These are phyloP conservation scores for Drosophila cardini DNA, from an alignment of 1,140 invertebrate genomes.

Conservation along the genomic window DNA sequence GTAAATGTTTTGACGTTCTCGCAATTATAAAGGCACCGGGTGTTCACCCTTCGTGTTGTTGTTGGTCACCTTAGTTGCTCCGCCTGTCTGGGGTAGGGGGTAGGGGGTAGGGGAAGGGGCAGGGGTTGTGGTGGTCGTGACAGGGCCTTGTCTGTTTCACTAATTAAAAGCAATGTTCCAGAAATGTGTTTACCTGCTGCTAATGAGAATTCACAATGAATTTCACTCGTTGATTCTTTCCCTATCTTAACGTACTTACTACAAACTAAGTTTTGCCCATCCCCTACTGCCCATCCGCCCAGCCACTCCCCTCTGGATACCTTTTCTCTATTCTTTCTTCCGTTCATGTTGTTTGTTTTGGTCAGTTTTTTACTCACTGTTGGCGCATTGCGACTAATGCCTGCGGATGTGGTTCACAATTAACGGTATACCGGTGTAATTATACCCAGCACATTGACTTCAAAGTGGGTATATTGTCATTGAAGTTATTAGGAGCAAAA, in stretches of 20 bases:
- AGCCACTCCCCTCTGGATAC: no score
- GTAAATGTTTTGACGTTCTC: conserved; percentile 80
- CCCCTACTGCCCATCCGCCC: background rate
- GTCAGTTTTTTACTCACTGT: conserved; percentile 35
- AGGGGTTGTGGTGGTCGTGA: conserved; percentile 47
- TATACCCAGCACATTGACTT: conserved; percentile 13
- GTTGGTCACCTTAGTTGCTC: background rate
- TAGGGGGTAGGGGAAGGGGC: background rate
- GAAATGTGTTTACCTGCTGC: conserved; percentile 81
- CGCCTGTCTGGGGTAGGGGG: background rate
- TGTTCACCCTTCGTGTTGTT: conserved; percentile 59
- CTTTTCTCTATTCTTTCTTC: conserved; percentile 10
- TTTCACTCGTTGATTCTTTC: conserved; percentile 71
- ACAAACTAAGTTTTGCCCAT: conserved; percentile 29
- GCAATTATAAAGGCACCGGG: conserved; percentile 78
- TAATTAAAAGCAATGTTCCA: conserved; percentile 82
- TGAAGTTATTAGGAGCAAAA: background rate
- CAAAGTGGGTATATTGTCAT: conserved; percentile 1
- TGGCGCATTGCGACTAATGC: conserved; percentile 66
- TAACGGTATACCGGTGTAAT: conserved; percentile 36
- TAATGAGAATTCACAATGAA: conserved; percentile 82
- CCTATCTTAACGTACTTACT: conserved; percentile 33
- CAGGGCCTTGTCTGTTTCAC: conserved; percentile 72
- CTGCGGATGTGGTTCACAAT: conserved; percentile 52
- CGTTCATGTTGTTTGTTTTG: conserved; percentile 29